phyloP scores from a whole-genome alignment of 2,113 vertebrate genomes.

The Psammodynastes pulverulentus region DNA sequence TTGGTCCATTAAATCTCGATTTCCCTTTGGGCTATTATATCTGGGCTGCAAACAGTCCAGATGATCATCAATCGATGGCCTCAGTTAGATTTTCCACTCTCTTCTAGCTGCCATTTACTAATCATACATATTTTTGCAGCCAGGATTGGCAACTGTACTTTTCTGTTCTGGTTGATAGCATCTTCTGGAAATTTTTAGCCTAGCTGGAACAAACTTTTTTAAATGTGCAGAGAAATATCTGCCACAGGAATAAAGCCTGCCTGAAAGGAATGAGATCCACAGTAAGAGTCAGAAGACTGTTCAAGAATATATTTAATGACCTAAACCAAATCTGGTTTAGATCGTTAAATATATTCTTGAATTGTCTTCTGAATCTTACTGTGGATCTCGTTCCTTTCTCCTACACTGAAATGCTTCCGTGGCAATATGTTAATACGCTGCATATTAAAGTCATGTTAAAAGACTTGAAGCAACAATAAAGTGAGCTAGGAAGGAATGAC shows the following conservation, averaged over 20 bases:
- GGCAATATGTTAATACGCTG: background rate
- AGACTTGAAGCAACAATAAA: conserved; percentile 55
- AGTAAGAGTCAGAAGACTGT: no score
- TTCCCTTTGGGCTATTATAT: background rate
- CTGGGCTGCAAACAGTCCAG: background rate
- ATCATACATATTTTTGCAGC: background rate
- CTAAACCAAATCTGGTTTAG: background rate
- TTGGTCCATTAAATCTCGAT: background rate
- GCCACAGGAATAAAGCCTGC: background rate
- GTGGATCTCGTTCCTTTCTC: background rate
- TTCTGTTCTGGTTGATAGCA: background rate
- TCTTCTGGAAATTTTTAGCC: background rate
- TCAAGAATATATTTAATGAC: no score
- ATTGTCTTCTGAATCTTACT: background rate
- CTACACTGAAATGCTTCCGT: background rate
- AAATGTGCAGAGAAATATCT: background rate
- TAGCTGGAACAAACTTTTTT: background rate
- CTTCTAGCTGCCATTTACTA: background rate
- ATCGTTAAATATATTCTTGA: background rate
- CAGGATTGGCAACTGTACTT: no score
- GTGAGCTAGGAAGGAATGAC: background rate
- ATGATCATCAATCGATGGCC: background rate
- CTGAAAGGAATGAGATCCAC: no score
- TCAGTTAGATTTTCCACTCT: background rate
- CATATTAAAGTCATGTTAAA: conserved; percentile 37